A percentile compares a stretch with the other conserved stretches of the same genome.
These are phyloP conservation scores for Pelvicachromis taeniatus DNA, from an alignment of 2,113 vertebrate genomes.

Conservation along the genomic window DNA sequence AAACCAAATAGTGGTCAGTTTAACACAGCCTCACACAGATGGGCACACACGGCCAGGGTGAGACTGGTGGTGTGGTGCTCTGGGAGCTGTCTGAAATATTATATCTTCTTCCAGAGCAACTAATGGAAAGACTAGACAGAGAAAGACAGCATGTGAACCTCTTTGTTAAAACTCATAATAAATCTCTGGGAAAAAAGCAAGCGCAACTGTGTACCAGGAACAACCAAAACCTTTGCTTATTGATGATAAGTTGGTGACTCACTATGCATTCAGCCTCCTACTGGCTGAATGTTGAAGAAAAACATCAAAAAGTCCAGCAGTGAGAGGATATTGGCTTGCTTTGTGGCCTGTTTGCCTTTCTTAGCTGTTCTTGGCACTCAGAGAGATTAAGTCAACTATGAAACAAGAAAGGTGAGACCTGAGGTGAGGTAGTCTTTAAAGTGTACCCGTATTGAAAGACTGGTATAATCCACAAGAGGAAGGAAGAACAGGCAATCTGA, in stretches of 20 bases:
- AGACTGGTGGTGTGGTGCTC: constrained; percentile 1
- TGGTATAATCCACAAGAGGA: constrained; percentile 41
- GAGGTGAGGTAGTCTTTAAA: constrained; percentile 41
- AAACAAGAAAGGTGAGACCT: constrained; percentile 60
- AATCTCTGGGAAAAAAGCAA: background rate
- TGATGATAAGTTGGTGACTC: background rate
- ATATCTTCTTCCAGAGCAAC: background rate
- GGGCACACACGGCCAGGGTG: constrained; percentile 18
- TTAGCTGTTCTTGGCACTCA: constrained; percentile 53
- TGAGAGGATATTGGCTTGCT: constrained; percentile 54
- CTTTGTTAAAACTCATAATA: constrained; percentile 7
- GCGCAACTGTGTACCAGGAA: background rate
- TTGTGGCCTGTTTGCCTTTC: constrained; percentile 54
- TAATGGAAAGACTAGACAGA: constrained; percentile 1
- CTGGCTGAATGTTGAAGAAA: constrained; percentile 2
- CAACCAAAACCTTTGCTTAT: background rate
- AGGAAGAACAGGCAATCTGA: constrained; percentile 44
- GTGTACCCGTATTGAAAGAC: constrained; percentile 35
- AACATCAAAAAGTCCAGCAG: constrained; percentile 1
- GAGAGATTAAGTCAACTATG: constrained; percentile 48
- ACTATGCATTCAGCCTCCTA: constrained; percentile 2
- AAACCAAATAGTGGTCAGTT: constrained; percentile 32
- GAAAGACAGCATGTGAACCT: background rate
- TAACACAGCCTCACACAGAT: constrained; percentile 42
- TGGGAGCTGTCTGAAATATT: constrained; percentile 35